Conservation (phyloP, 2,888 invertebrate genomes). For the Heliconius aoede region DNA sequence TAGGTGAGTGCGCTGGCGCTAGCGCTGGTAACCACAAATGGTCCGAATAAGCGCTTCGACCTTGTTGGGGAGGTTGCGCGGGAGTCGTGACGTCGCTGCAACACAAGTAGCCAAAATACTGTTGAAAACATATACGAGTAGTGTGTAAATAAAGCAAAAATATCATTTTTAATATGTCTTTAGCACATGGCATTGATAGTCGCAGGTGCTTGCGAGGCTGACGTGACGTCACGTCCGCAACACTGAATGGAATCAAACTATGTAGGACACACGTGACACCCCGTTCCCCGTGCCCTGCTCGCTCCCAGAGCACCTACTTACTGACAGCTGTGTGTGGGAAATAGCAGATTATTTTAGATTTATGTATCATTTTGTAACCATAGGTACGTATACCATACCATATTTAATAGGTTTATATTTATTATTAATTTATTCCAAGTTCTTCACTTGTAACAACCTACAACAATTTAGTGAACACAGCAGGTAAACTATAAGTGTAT, state of each 20-base stretch:
- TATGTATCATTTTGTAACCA: slow-evolving; percentile 63
- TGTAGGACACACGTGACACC: slow-evolving; percentile 81
- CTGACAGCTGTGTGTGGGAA: slow-evolving; percentile 81
- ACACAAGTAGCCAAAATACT: no score
- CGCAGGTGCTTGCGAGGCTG: slow-evolving; percentile 68
- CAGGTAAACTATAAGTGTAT: not conserved
- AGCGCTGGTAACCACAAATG: slow-evolving; percentile 67
- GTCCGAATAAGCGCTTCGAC: slow-evolving; percentile 68
- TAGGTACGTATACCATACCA: slow-evolving; percentile 57
- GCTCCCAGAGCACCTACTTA: slow-evolving; percentile 63
- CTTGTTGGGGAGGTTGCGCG: slow-evolving; percentile 72
- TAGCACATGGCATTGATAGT: slow-evolving; percentile 24
- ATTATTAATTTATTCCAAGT: not conserved
- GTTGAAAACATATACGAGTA: no score
- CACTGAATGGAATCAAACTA: slow-evolving; percentile 73
- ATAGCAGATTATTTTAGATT: slow-evolving; percentile 62
- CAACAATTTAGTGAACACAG: not conserved
- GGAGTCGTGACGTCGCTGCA: slow-evolving; percentile 68
- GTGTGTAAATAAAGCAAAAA: not conserved
- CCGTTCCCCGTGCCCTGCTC: slow-evolving; percentile 50
- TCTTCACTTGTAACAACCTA: not conserved
- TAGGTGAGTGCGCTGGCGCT: slow-evolving; percentile 63
- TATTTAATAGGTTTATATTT: no score
- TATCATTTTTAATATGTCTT: not conserved
- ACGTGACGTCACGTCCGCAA: slow-evolving; percentile 72